Conservation (phyloP, 2,888 invertebrate species). For the Sarcophaga rosellei region DNA sequence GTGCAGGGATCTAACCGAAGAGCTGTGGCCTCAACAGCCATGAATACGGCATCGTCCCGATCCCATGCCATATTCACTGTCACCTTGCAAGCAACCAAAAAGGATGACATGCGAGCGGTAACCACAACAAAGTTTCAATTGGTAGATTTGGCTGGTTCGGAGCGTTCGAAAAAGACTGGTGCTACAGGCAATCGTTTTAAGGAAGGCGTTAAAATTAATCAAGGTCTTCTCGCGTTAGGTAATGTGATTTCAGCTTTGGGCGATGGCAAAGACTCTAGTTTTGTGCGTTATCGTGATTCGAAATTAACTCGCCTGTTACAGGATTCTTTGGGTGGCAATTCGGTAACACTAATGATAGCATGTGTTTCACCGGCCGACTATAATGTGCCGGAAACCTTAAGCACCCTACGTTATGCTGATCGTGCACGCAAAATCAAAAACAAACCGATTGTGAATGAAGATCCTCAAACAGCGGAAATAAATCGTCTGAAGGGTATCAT, state of each 20-base stretch:
- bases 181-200: conserved; percentile 93
- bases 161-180: conserved; percentile 93
- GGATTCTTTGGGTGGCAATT: conserved; percentile 97
- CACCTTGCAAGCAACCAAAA: conserved; percentile 85
- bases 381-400: conserved; percentile 93
- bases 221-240: conserved; percentile 93
- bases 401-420: conserved; percentile 94
- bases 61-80: conserved; percentile 95
- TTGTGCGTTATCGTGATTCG: conserved; percentile 95
- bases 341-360: conserved; percentile 96
- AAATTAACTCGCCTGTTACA: conserved; percentile 95
- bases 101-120: conserved; percentile 85
- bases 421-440: conserved; percentile 93
- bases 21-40: conserved; percentile 94
- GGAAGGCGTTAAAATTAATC: conserved; percentile 96
- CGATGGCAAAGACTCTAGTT: conserved; percentile 82
- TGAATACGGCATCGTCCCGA: conserved; percentile 94
- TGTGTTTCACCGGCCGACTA: conserved; percentile 96
- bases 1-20: conserved; percentile 88
- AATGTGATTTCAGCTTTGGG: conserved; percentile 97
- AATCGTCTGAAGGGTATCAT: conserved; percentile 87
- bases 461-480: conserved; percentile 91
- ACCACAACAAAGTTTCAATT: conserved; percentile 93
- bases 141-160: conserved; percentile 96
- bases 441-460: conserved; percentile 93